These are phyloP conservation scores for Mythimna impura DNA, from an alignment of 2,888 invertebrate genomes.

Conservation along the genomic window DNA sequence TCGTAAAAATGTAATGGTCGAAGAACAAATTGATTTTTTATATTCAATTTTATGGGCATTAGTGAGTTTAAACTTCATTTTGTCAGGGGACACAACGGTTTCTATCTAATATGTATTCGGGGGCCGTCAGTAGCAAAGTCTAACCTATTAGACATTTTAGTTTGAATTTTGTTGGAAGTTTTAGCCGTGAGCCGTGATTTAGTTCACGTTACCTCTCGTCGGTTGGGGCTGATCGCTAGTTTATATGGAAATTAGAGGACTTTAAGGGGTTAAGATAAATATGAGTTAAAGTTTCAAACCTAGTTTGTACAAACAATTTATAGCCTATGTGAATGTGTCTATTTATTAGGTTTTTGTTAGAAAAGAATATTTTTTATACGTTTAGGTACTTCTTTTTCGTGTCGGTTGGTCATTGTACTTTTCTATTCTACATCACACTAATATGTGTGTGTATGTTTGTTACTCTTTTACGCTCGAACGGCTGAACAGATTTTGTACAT, in stretches of 20 bases:
- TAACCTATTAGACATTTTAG: slow-evolving; percentile 44
- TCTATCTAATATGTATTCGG: slow-evolving; percentile 42
- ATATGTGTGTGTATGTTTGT: too few relatives aligned
- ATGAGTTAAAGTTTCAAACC: slow-evolving; percentile 37
- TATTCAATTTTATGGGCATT: slow-evolving; percentile 56
- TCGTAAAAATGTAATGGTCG: slow-evolving; percentile 56
- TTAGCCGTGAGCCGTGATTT: slow-evolving; percentile 46
- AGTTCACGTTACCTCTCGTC: slow-evolving; percentile 44
- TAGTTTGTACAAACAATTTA: slow-evolving; percentile 31
- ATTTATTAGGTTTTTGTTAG: slow-evolving; percentile 1
- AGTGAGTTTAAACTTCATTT: slow-evolving; percentile 51
- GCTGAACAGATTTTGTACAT: too few relatives aligned
- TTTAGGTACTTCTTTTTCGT: too few relatives aligned
- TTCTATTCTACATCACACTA: too few relatives aligned
- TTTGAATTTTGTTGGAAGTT: slow-evolving; percentile 52
- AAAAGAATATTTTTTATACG: not conserved
- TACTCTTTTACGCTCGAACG: too few relatives aligned
- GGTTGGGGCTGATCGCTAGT: slow-evolving; percentile 52
- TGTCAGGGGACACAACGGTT: slow-evolving; percentile 26
- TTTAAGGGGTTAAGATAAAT: slow-evolving; percentile 52
- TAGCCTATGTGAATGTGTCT: slow-evolving; percentile 1
- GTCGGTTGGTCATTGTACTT: too few relatives aligned
- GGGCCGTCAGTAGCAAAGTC: slow-evolving; percentile 37
- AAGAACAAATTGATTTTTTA: slow-evolving; percentile 54
- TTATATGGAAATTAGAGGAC: slow-evolving; percentile 55